Evolutionary conservation across 1,140 invertebrate species (phyloP), one percentile per base, ranked within the genome.

Genomic region (Ptiloglossa arizonensis): DNA sequence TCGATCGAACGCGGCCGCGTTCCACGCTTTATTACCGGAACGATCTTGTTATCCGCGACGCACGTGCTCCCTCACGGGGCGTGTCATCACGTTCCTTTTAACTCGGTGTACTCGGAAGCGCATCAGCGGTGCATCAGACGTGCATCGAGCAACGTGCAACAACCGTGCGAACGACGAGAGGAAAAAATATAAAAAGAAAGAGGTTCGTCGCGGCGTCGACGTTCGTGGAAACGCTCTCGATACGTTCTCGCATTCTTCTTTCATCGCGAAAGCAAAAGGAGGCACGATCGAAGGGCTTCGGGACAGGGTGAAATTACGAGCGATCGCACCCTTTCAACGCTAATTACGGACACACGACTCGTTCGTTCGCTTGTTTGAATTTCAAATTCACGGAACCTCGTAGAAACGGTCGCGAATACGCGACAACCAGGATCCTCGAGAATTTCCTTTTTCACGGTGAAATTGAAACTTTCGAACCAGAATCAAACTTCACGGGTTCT

Each of bases 191-290:
- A n/a, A n/a, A n/a, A n/a, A n/a, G n/a, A n/a, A n/a, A n/a, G n/a
- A 5, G 50, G 64, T 29, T 48, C 41, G 17, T 5, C 27, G 41
- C 15, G 19, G n/a, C 44, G 56, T 54, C 38, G 44, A 44, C 44
- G 13, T 44, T 41, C 74, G 57, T 15, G 29, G 60, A 64, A 56
- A 44, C 19, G 46, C 19, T 48, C 27, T 57, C 15, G 24, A 71
- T 38, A 5, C 41, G 57, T 56, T 46, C 77, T 79, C 77, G 35
- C 63, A 27, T 60, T 80, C 56, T n/a, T 62, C 78, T 80, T 80
- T 80, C 78, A 9, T 46, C 17, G n/a, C n/a, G 78, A 80, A 80
- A 80, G 71, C 17, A 46, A 57, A 67, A 19, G 15, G 71, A 75
- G 72, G 24, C 5, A 19, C 46, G 22, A 38, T 38, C 2, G 11